These are phyloP conservation scores for Bothrops jararaca DNA, from an alignment of 2,113 vertebrate genomes.

Conservation along the genomic window DNA sequence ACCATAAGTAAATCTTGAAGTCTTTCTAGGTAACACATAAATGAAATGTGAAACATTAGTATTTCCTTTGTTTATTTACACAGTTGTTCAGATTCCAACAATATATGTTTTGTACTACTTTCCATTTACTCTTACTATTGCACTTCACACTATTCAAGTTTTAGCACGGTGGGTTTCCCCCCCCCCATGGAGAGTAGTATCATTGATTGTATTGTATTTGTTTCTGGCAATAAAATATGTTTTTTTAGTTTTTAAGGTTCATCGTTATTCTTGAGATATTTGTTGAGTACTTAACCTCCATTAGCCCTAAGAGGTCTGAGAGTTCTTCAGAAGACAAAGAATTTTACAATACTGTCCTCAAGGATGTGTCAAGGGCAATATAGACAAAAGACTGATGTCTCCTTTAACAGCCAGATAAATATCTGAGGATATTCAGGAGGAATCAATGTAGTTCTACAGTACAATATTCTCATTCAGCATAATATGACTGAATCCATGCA, in stretches of 20 bases:
- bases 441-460: conserved; percentile 74
- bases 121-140: conserved; percentile 21
- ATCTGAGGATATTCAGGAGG: conserved; percentile 77
- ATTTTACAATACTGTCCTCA: conserved; percentile 77
- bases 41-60: conserved; percentile 48
- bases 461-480: conserved; percentile 76
- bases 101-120: conserved; percentile 9
- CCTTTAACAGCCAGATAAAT: conserved; percentile 82
- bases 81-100: conserved; percentile 33
- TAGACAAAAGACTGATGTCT: conserved; percentile 86
- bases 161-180: conserved; percentile 8
- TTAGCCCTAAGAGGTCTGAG: conserved; percentile 75
- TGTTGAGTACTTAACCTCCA: conserved; percentile 77
- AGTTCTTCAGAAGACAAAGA: conserved; percentile 81
- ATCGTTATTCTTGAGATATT: conserved; percentile 73
- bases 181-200: background rate
- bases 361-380: conserved; percentile 84
- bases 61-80: conserved; percentile 39
- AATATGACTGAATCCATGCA: conserved; percentile 74
- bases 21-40: conserved; percentile 23
- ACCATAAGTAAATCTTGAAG: conserved; percentile 49
- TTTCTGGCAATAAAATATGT: conserved; percentile 44
- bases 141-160: background rate
- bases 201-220: conserved; percentile 44
- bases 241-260: conserved; percentile 61